A percentile compares a stretch with the other conserved stretches of the same genome.
Evolutionary conservation across 1,140 invertebrate species (phyloP).

Genomic region (Panagrolaimus sp.): DNA sequence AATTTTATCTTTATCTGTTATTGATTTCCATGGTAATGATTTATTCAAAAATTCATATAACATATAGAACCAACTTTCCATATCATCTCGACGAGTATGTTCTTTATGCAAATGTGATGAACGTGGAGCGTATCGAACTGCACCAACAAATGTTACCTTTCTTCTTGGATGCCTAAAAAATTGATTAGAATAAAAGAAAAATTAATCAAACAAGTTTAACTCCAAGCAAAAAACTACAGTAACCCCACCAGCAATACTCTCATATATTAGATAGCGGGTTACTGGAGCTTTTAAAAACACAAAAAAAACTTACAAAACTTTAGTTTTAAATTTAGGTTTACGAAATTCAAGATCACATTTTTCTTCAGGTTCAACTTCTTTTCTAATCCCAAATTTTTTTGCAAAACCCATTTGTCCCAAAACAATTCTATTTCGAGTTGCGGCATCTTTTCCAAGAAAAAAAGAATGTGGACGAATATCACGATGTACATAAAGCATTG

Average conservation of each 20-base stretch:
- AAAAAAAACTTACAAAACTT: conserved; percentile 1
- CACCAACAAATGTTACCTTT: not conserved
- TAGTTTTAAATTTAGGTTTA: conserved; percentile 7
- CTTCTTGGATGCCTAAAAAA: not conserved
- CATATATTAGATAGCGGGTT: too few species aligned
- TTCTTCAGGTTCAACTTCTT: conserved; percentile 11
- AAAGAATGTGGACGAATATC: not conserved
- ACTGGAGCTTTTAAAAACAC: too few species aligned
- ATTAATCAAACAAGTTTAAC: too few species aligned
- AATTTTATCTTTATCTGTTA: conserved; percentile 8
- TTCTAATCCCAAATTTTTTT: not conserved
- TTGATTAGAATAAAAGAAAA: too few species aligned
- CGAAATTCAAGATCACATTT: conserved; percentile 11
- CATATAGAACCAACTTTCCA: conserved; percentile 10
- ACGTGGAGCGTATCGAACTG: not conserved
- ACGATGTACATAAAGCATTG: not conserved
- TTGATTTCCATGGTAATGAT: not conserved
- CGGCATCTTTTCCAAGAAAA: not conserved
- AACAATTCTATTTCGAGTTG: not conserved
- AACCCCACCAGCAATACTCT: not conserved
- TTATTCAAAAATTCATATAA: conserved; percentile 9
- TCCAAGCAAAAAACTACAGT: too few species aligned
- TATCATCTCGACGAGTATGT: conserved; percentile 1
- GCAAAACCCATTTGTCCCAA: not conserved
- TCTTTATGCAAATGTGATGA: not conserved